Base-by-base conservation (phyloP, 2,113 vertebrate genomes). In the Brienomyrus brachyistius region DNA sequence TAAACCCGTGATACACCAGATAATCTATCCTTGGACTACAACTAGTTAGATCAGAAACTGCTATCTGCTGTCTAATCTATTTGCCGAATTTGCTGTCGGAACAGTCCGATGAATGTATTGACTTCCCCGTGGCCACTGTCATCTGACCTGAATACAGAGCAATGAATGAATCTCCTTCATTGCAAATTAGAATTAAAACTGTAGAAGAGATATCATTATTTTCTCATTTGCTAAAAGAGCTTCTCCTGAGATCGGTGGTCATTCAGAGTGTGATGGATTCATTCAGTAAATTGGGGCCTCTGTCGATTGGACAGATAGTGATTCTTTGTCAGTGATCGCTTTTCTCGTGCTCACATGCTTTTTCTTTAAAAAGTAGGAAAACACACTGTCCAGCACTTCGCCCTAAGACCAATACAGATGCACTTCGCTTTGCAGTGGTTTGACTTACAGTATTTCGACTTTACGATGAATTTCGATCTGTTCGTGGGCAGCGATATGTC, bases 201-300 rank as follows among this genome's bases (percentile, higher is more conserved):
- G 93, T 92, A 94, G 89, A 93, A 90, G 91, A 92, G 91, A 94
- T 94, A 94, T 94, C 94, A 95, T 93, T 52, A 17, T 52, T 27
- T 35, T 86, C 7, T 84, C 9, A 8, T 52, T 86, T n/a, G 13
- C 48, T 3, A 86, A 48, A 86, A 23, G 45, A 92, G 90, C 88
- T 90, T 92, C 89, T 90, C 91, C 91, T 91, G 92, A 92, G 92
- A 92, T 91, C 62, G 19, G 5, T 54, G 85, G 47, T 9, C 80
- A 17, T 45, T 77, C 40, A 77, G 7, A 15, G 31, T 35, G 70
- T 40, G 70, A 40, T 35, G 15, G 70, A 35, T 40, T 77, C 70
- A 77, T 35, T 40, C 70, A 77, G 62, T n/a, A 66, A 66, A n/a
- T 31, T 11, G 27, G 70, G 70, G 70, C 35, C 40, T 19, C 31